phyloP scores from a whole-genome alignment of 2,797 vertebrate species.

The Crenichthys baileyi region DNA sequence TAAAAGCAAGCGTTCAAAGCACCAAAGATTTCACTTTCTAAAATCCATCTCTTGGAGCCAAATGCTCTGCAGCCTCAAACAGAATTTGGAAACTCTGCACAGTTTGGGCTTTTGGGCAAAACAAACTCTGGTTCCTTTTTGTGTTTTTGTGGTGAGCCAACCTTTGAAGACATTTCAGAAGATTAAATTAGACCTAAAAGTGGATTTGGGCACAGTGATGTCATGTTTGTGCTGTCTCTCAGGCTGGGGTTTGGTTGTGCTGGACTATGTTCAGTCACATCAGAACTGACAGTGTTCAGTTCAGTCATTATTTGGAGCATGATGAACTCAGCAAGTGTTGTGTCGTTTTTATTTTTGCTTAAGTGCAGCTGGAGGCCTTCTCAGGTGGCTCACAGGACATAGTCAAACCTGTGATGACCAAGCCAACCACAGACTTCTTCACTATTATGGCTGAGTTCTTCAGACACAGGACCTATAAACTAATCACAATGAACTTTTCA shows the following conservation, averaged over 20 bases:
- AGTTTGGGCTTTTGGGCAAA: constrained; percentile 31
- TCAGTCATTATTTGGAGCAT: not conserved
- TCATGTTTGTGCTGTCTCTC: constrained; percentile 44
- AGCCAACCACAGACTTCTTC: not conserved
- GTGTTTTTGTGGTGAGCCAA: constrained; percentile 36
- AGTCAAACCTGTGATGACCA: constrained; percentile 20
- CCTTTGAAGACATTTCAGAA: constrained; percentile 37
- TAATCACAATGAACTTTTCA: constrained; percentile 74
- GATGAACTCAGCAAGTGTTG: not conserved
- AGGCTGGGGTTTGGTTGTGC: not conserved
- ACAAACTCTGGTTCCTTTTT: constrained; percentile 31
- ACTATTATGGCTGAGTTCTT: constrained; percentile 44
- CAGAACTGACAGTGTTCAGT: constrained; percentile 15
- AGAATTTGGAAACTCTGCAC: constrained; percentile 25
- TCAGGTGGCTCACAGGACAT: constrained; percentile 32
- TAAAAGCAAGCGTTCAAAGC: constrained; percentile 38
- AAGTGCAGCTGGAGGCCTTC: constrained; percentile 7
- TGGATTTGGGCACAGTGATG: constrained; percentile 52
- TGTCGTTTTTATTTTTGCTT: not conserved
- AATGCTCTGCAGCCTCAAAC: constrained; percentile 27
- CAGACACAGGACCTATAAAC: constrained; percentile 27
- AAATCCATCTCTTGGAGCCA: constrained; percentile 7
- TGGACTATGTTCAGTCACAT: constrained; percentile 39
- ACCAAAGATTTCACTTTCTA: constrained; percentile 36
- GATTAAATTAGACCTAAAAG: constrained; percentile 45